Base-by-base conservation (phyloP, 2,888 invertebrate genomes). In the Mimumesa dahlbomi region DNA sequence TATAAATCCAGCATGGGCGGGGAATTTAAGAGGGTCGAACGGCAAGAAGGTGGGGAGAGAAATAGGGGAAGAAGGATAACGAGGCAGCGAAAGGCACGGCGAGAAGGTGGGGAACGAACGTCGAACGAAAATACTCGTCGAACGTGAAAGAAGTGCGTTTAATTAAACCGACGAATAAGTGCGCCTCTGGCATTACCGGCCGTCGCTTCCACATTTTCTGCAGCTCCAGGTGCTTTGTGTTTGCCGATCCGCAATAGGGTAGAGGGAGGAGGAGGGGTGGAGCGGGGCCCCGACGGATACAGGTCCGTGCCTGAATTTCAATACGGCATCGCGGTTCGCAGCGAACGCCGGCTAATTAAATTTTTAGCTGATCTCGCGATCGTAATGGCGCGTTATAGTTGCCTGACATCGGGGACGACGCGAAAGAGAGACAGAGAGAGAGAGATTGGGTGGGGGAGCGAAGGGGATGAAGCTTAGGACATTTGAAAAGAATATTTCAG, bases 121-220 rank as follows among this genome's bases (percentile, higher is more conserved):
- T 25, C 65, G 76, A 71, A 65, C 65, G 65, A 64, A 79, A 79
- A 71, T 72, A 68, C 68, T 76, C 72, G 72, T 72, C 74, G 80
- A 77, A 80, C 79, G 75, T 64, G 66, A 81, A 77, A 79, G 77
- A 81, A 77, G 72, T 81, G 75, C 82, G 75, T 81, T 81, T 81
- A 81, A 81, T 81, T 81, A 81, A 81, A 82, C 66, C 71, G 56
- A 49, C 68, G 71, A 68, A 75, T 79, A 78, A 79, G 75, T 59
- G 73, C 62, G 67, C 62, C 45, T 48, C 25, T 50, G 54, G 69
- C 54, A 69, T 73, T 73, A 66, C 59, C 66, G 57, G 42, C 42
- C 65, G 64, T 74, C 56, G 62, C 57, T 70, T 64, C 50, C 61
- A 57, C 74, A 40, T 77, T 73, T 77, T 64, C 77, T 34, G 66